Evolutionary conservation across 1,140 invertebrate genomes (phyloP), one percentile per base, ranked within the genome.

Genomic region (Vanessa atalanta): DNA sequence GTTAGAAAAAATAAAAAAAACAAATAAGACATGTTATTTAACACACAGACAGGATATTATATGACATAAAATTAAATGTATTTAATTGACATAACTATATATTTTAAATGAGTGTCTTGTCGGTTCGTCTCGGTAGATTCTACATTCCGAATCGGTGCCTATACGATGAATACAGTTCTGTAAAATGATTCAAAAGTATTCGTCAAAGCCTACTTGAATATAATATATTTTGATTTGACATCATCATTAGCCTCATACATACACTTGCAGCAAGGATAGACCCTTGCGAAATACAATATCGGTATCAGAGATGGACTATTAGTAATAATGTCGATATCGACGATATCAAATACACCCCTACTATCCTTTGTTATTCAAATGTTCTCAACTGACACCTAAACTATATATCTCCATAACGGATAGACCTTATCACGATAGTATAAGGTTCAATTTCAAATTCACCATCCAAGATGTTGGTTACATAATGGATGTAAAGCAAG

Each of bases 301-400:
- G n/a, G 9, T 15, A 51, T 51, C 13, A 12, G n/a, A 51, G 48
- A 14, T 15, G 12, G n/a, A 51, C 48, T 14, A 51, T 6, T 14
- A 51, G 12, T n/a, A 51, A 51, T 51, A 51, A 51, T 14, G 14
- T 51, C n/a, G 48, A 9, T 51, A 51, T 51, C 48, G 48, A 12
- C 48, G n/a, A n/a, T 51, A 51, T 51, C 48, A 51, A 51, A 51
- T 51, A 51, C 48, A 15, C 13, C 48, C 5, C n/a, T 13, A 15
- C 48, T 50, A 12, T 50, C 48, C n/a, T 51, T 51, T 51, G 48
- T 51, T 51, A 51, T 51, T 51, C 13, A 51, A 51, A 51, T 51
- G 37, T 8, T 51, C 13, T 51, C 48, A 51, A 51, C 48, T 51
- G 13, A 51, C n/a, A 3, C 48, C 13, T 6, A 15, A 51, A n/a